These are phyloP conservation scores for Nomada ferruginata DNA, from an alignment of 2,888 invertebrate genomes.

Conservation along the genomic window DNA sequence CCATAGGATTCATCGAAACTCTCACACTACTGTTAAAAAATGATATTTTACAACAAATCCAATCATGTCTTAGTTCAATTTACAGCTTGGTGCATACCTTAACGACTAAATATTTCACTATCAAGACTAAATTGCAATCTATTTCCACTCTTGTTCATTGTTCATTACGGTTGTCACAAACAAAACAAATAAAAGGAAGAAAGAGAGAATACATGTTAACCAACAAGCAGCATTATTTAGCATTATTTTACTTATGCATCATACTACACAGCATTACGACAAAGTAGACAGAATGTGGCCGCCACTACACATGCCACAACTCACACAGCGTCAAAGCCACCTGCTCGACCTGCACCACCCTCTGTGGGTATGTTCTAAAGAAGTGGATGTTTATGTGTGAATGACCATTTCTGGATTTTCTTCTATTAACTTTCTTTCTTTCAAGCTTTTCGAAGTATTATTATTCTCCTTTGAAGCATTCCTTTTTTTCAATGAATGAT, in stretches of 20 bases:
- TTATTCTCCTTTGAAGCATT: constrained; percentile 31
- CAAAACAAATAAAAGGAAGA: not conserved
- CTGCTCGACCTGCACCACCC: constrained; percentile 83
- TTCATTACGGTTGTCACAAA: constrained; percentile 24
- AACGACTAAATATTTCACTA: constrained; percentile 20
- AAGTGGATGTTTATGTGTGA: constrained; percentile 54
- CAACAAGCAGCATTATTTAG: constrained; percentile 50
- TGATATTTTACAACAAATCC: constrained; percentile 36
- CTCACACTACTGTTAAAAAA: constrained; percentile 22
- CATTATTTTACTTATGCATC: constrained; percentile 74
- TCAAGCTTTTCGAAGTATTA: constrained; percentile 26
- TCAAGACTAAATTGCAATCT: constrained; percentile 1
- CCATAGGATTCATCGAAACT: constrained; percentile 23
- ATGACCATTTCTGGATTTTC: constrained; percentile 48
- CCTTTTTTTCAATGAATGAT: constrained; percentile 32
- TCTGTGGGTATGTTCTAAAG: constrained; percentile 81
- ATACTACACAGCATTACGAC: constrained; percentile 81
- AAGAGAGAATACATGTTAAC: constrained; percentile 33
- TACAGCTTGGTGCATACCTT: constrained; percentile 16
- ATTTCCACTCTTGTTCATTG: constrained; percentile 13
- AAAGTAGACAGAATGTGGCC: constrained; percentile 82
- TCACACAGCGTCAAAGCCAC: constrained; percentile 82
- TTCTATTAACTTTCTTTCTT: constrained; percentile 31
- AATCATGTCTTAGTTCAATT: constrained; percentile 20
- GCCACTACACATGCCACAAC: constrained; percentile 80